phyloP scores from a whole-genome alignment of 2,797 vertebrate genomes.

The Sciurus vulgaris region DNA sequence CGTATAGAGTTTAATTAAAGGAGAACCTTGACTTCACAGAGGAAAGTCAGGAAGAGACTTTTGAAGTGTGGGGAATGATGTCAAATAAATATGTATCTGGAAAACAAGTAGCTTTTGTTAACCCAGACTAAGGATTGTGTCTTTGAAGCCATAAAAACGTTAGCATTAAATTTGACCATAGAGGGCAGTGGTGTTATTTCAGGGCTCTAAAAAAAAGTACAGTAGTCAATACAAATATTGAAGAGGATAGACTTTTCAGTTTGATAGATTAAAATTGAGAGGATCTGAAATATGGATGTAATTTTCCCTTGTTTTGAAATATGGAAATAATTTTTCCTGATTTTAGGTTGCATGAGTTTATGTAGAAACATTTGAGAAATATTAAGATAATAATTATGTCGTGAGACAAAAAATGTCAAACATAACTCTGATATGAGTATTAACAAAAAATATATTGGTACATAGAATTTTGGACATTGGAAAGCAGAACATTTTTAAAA shows the following conservation, averaged over 20 bases:
- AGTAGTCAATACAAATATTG: not conserved
- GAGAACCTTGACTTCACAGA: conserved; percentile 42
- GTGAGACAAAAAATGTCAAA: conserved; percentile 31
- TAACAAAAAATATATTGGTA: conserved; percentile 40
- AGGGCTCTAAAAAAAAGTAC: not conserved
- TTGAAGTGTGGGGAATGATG: not conserved
- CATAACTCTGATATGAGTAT: not conserved
- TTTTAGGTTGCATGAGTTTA: conserved; percentile 52
- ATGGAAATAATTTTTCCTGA: not conserved
- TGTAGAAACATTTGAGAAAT: conserved; percentile 20
- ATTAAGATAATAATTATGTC: conserved; percentile 25
- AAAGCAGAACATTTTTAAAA: conserved; percentile 33
- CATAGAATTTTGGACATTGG: conserved; percentile 32
- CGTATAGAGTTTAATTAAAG: not conserved
- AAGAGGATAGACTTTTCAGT: conserved; percentile 16
- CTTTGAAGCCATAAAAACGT: not conserved
- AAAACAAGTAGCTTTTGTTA: conserved; percentile 49
- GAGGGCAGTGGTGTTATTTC: not conserved
- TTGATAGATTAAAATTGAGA: not conserved
- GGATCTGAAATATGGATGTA: not conserved
- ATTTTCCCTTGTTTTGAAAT: not conserved
- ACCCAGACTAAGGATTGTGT: not conserved
- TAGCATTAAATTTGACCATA: conserved; percentile 18
- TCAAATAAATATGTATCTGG: conserved; percentile 11
- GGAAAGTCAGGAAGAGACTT: not conserved